Evolutionary conservation across 2,888 invertebrate genomes (phyloP), one percentile per base, ranked within the genome.

Genomic region (Drosophila hamatofila): DNA sequence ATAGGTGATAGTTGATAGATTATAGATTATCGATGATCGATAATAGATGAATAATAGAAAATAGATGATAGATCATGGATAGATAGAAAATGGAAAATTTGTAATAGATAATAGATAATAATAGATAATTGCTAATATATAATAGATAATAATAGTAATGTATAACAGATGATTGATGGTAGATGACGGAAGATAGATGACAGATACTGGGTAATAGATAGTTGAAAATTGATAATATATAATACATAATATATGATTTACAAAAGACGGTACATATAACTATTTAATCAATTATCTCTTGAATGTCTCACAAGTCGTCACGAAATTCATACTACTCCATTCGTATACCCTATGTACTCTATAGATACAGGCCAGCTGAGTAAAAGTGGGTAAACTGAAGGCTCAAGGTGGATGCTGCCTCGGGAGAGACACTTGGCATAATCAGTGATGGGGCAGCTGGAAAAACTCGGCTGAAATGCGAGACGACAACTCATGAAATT

Each of bases 401-500:
- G 21, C 63, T 57, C 48, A 68, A 74, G 75, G 75, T 78, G 75
- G 65, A 56, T 44, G 54, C 35, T 55, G 66, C 63, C 70, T 61
- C 42, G 60, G 62, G 62, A 70, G 55, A 70, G 55, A 35, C 59
- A 69, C 66, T 76, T 76, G 72, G 85, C 85, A 83, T 87, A 87
- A 81, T 83, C 83, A 87, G 79, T 79, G 82, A 58, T 63, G 72
- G 68, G 59, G 55, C 44, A 63, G 62, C 46, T 52, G 35, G 41
- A 58, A 68, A 42, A 71, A 44, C 58, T 70, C 42, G 21, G 25
- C 56, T 33, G 75, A 72, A 72, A 75, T 69, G 57, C 63, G 63
- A 74, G 83, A 74, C 58, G 61, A 62, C 41, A 81, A 42, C 73
- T 88, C 77, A 88, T 79, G 82, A 84, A 82, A 82, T 88, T 84